Evolutionary conservation across 2,113 vertebrate species (phyloP), one percentile per base, ranked within the genome.

Genomic region (Lophochroa leadbeateri): DNA sequence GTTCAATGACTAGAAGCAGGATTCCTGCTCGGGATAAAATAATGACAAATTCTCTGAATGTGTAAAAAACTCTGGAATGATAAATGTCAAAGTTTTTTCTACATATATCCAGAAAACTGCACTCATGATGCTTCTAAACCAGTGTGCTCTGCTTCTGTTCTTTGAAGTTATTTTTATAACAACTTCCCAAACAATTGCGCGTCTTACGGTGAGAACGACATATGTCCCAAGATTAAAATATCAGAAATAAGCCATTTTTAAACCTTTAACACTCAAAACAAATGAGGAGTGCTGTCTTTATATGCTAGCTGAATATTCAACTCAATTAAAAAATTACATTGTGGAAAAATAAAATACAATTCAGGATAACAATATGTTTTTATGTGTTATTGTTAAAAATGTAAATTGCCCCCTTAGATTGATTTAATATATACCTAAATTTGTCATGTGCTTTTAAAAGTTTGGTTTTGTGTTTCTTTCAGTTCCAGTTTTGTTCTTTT

Each of bases 161-260:
- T 63, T 90, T 92, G 17, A 74, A 85, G 84, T 83, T 96, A 83
- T 96, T 96, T 96, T 94, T 95, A 17, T 55, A 58, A 27, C 35
- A 83, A 80, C 92, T 96, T 95, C 87, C 79, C 43, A 88, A 93
- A 84, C 41, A 94, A 46, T 85, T 76, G 49, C 82, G 82, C 89
- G 91, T 94, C 78, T 78, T 92, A 87, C 82, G 88, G 79, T 1
- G 3, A 92, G 71, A 91, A 94, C 50, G 58, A 90, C 93, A 83
- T 95, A 88, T 95, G 94, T 88, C 64, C 68, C 88, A 77, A 88
- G 79, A 94, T 83, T 96, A 93, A 96, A 97, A 96, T 95, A 93
- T 58, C 84, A 90, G 31, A 93, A 94, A 91, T 71, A 92, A 96
- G 58, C 58, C 75, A 93, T 90, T 95, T 96, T 96, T 90, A 93